Evolutionary conservation across 2,797 vertebrate genomes (phyloP).

Genomic region (Coendou prehensilis): DNA sequence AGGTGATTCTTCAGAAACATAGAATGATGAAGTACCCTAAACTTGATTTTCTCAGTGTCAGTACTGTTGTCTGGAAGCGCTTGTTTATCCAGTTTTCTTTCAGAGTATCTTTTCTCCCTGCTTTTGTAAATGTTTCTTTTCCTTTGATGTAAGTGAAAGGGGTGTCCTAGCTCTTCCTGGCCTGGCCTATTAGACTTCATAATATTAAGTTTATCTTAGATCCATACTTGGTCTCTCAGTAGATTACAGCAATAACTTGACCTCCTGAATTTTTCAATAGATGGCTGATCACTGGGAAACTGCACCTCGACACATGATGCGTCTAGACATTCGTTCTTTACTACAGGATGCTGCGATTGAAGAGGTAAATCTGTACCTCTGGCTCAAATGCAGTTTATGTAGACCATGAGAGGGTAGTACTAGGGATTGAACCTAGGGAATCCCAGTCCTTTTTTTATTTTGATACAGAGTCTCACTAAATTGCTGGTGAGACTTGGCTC

Average conservation of each 20-base stretch:
- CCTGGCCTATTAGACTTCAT: background rate
- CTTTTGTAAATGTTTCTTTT: conserved; percentile 62
- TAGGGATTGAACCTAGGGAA: background rate
- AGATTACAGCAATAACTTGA: conserved; percentile 63
- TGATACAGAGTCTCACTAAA: background rate
- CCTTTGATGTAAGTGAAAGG: conserved; percentile 13
- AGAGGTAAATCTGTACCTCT: conserved; percentile 90
- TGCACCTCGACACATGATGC: conserved; percentile 98
- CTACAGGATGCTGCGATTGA: conserved; percentile 99
- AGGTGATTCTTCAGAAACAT: conserved; percentile 90
- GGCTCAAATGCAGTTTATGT: background rate
- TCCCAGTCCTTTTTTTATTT: background rate
- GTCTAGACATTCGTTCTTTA: conserved; percentile 97
- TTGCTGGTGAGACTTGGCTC: background rate
- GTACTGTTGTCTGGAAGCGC: conserved; percentile 29
- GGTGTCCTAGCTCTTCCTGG: background rate
- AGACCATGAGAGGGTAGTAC: background rate
- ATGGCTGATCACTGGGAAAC: conserved; percentile 97
- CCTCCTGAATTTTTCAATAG: conserved; percentile 88
- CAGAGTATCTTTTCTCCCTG: conserved; percentile 38
- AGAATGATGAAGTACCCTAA: conserved; percentile 3
- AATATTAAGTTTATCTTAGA: conserved; percentile 3
- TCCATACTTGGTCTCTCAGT: background rate
- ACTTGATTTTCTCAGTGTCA: background rate
- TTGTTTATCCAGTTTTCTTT: background rate